phyloP scores from a whole-genome alignment of 2,113 vertebrate genomes.

The Halichoerus grypus region DNA sequence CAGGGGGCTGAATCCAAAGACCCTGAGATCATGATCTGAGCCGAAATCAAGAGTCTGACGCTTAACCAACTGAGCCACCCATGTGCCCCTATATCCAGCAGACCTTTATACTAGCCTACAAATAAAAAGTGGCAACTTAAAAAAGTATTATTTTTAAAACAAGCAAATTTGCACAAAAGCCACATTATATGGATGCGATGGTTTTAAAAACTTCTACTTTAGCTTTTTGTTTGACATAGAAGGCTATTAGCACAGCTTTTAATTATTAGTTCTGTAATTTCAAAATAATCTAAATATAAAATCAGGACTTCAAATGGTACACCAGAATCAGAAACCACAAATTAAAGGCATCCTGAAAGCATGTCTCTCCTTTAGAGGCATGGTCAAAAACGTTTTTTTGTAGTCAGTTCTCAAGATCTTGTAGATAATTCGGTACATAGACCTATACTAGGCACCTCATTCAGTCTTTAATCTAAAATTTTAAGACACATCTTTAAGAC shows the following conservation, averaged over 20 bases:
- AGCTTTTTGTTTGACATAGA: slow-evolving; percentile 10
- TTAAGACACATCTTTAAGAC: neutral
- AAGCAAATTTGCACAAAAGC: neutral
- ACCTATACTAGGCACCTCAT: neutral
- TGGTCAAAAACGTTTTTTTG: neutral
- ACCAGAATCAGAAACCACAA: neutral
- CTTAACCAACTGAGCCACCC: neutral
- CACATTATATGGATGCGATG: neutral
- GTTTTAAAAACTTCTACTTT: slow-evolving; percentile 29
- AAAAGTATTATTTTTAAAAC: neutral
- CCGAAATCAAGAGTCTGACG: neutral
- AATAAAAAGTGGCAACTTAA: neutral
- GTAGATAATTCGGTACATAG: neutral
- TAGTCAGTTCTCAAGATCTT: neutral
- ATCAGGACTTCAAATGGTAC: neutral
- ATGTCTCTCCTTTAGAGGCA: neutral
- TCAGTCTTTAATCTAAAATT: neutral
- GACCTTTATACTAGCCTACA: neutral
- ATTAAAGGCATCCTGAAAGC: slow-evolving; percentile 31
- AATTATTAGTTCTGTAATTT: slow-evolving; percentile 22
- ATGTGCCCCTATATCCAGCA: neutral
- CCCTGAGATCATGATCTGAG: neutral
- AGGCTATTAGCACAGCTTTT: neutral
- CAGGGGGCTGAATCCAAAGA: neutral
- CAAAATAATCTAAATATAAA: slow-evolving; percentile 52